Evolutionary conservation across 2,888 invertebrate genomes (phyloP), one percentile per base, ranked within the genome.

Genomic region (Acanthococcus lagerstroemiae): DNA sequence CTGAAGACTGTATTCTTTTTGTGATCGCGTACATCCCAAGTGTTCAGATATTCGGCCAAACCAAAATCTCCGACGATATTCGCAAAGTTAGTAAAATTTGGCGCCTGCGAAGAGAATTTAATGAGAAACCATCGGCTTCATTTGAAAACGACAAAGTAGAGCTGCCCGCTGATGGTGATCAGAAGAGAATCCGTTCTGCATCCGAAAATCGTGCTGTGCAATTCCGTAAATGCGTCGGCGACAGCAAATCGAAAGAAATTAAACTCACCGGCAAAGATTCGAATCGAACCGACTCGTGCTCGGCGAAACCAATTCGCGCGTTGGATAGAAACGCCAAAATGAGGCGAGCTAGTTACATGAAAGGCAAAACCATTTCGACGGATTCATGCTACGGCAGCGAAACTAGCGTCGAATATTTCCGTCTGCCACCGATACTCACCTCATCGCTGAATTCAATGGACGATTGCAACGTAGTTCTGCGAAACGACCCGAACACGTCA

Each of bases 1-100:
- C 84, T n/a, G 85, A 87, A 0, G 90, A 90, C 72, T 90, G 88
- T 73, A 83, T 87, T 3, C 87, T 89, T 0, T 90, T 89, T 74
- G 76, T 90, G 52, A 88, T 90, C 0, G 87, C 89, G 0, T 87
- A 88, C 75, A 77, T 90, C 68, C 88, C 89, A 24, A 83, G 84
- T 74, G 78, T 91, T 69, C 78, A 83, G 67, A 81, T 84, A 54
- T 77, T 91, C 48, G 90, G 89, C 71, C 83, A 84, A 71, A 87
- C 89, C 85, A 84, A 69, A 61, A 72, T 74, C 54, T 72, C 73
- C 3, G 71, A 72, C 19, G 71, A 72, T 27, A 85, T 88, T 21
- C 81, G 88, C 58, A 83, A 82, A 70, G 84, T 88, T 3, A 90
- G 90, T 2, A 83, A 85, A 81, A 85, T 86, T 12, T 90, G 90